Conservation (phyloP, 1,140 invertebrate species). For the Aphis gossypii region DNA sequence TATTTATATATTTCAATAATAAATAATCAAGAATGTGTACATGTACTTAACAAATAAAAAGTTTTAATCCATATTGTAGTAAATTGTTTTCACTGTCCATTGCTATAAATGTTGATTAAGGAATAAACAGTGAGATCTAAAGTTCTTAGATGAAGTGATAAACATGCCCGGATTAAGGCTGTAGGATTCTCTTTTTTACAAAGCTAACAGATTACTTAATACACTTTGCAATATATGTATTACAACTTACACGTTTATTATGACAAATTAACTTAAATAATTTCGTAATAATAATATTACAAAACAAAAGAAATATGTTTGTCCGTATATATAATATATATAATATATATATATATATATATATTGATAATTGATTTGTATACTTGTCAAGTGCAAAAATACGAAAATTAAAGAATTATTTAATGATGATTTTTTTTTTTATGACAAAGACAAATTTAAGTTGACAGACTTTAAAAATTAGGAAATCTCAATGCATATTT, state of each 20-base stretch:
- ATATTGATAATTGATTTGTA: not conserved
- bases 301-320: not conserved
- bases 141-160: not conserved
- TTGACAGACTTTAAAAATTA: not conserved
- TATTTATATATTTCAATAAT: not conserved
- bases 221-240: not conserved
- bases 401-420: not conserved
- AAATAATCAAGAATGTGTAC: not conserved
- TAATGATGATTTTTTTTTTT: not conserved
- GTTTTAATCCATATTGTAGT: not conserved
- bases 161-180: not conserved
- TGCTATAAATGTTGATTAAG: not conserved
- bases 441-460: not conserved
- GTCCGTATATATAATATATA: no score
- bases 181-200: not conserved
- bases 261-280: not conserved
- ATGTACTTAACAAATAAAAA: not conserved
- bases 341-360: no score
- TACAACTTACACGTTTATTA: not conserved
- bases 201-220: not conserved
- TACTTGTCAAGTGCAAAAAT: not conserved
- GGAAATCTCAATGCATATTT: not conserved
- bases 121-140: not conserved
- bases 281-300: not conserved
- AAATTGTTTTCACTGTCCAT: not conserved